Percentiles rank a stretch among this genome's conserved stretches.
Evolutionary conservation across 2,797 vertebrate species (phyloP).

Genomic region (Margarornis squamiger): DNA sequence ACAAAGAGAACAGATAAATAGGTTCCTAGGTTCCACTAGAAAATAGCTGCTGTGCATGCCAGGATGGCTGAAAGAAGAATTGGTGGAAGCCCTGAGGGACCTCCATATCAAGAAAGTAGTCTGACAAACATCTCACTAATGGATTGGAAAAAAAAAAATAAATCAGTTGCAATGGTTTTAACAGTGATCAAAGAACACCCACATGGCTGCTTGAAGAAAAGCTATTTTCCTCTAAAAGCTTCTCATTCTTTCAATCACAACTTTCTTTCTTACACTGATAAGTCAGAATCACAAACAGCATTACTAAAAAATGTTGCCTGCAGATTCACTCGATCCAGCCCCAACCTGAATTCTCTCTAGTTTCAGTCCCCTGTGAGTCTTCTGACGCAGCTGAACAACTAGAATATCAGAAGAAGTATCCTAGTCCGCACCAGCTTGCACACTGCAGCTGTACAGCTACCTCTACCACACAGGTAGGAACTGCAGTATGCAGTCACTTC

Average conservation of each 20-base stretch:
- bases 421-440: background rate
- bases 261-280: background rate
- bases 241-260: background rate
- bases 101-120: background rate
- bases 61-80: background rate
- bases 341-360: background rate
- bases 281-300: background rate
- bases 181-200: background rate
- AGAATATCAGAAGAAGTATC: background rate
- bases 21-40: background rate
- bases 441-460: background rate
- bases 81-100: background rate
- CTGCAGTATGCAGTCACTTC: background rate
- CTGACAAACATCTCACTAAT: background rate
- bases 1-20: background rate
- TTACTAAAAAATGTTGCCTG: background rate
- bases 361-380: background rate
- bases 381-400: background rate
- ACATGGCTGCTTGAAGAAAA: background rate
- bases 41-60: background rate
- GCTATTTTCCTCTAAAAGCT: background rate
- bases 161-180: background rate
- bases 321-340: background rate
- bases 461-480: accelerated
- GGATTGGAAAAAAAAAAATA: background rate